Percentiles rank a stretch among this genome's conserved stretches.
phyloP scores from a whole-genome alignment of 2,113 vertebrate species.

The Tragelaphus buxtoni region DNA sequence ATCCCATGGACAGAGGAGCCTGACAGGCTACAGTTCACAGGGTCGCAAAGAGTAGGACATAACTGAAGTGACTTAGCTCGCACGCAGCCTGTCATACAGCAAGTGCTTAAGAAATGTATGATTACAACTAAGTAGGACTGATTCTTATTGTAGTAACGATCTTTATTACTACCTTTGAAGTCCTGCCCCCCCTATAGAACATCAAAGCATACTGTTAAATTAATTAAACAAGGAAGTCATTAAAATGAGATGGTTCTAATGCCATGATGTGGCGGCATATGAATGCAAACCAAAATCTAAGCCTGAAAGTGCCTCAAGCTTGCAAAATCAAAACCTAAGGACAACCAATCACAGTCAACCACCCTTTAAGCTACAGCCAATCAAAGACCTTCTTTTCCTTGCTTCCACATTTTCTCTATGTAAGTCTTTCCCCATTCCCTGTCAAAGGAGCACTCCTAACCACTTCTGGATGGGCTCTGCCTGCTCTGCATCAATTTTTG shows the following conservation, averaged over 20 bases:
- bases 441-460: neutral
- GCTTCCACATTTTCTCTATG: neutral
- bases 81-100: neutral
- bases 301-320: neutral
- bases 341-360: neutral
- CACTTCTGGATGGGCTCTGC: neutral
- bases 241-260: neutral
- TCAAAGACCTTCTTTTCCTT: neutral
- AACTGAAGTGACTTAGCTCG: neutral
- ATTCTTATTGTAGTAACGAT: neutral
- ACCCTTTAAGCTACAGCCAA: neutral
- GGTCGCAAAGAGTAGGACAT: neutral
- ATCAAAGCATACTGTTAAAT: neutral
- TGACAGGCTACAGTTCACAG: neutral
- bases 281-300: neutral
- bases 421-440: neutral
- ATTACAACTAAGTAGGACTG: neutral
- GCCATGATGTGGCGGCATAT: neutral
- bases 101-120: neutral
- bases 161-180: neutral
- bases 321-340: neutral
- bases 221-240: neutral
- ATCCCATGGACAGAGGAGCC: neutral
- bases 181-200: neutral
- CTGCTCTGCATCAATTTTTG: neutral